Base-by-base conservation (phyloP, 1,140 invertebrate genomes). In the Teleogryllus occipitalis region DNA sequence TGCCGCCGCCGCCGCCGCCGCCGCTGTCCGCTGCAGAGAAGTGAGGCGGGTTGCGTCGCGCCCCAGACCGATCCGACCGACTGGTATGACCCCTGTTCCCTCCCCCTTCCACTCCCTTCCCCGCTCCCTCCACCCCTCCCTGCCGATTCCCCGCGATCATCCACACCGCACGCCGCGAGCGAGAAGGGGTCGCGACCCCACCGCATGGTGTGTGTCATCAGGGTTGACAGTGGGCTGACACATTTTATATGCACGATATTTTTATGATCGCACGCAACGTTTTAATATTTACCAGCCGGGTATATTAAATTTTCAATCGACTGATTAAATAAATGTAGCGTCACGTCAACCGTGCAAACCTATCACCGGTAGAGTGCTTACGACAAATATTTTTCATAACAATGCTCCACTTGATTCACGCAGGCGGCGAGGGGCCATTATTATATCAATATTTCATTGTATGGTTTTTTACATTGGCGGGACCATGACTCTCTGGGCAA, bases 261-360 rank as follows among this genome's bases (percentile, higher is more conserved):
- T 65, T 65, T 65, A 65, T 65, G 10, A 65, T 65, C 54, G 54
- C 54, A 65, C 54, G 54, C 54, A 65, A 14, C 54, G 54, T 65
- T 65, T 65, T 65, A 65, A 65, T 65, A 65, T 65, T 65, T 65
- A 65, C 54, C 54, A 14, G 10, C 18, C 10, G 54, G 54, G 54
- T 65, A 65, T 65, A 65, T 65, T 65, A 65, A 65, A 65, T 65
- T 65, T 65, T 65, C 54, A 65, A 65, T 65, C 54, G 54, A 18
- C 54, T 65, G 54, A 65, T 65, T 65, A 65, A 65, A 65, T 65
- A 65, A 65, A 65, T 65, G 54, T 65, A 65, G 54, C 54, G 54
- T 65, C 54, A 10, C 54, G 54, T 65, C 54, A 65, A 1, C 18
- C 54, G 54, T 18, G 54, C 54, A 65, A 10, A 65, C 54, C 54